phyloP scores from a whole-genome alignment of 2,113 vertebrate genomes.

The Casuarius casuarius region DNA sequence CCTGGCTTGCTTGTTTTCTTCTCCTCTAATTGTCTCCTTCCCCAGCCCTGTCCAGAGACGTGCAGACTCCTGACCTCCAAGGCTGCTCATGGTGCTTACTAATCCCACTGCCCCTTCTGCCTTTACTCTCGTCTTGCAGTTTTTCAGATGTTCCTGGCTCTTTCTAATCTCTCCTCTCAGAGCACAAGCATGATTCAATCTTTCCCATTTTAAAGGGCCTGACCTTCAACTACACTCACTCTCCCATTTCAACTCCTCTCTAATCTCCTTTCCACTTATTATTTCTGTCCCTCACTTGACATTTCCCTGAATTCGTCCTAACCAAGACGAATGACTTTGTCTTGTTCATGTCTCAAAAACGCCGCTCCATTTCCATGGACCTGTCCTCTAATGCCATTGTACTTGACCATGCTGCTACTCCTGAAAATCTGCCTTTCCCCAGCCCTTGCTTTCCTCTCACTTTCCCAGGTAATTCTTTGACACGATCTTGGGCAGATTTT shows the following conservation, averaged over 20 bases:
- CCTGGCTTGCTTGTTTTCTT: not conserved
- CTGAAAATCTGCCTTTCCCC: not conserved
- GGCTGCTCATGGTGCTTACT: not conserved
- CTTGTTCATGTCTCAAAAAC: not conserved
- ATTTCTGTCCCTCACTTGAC: constrained; percentile 11
- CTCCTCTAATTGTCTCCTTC: not conserved
- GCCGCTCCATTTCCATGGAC: not conserved
- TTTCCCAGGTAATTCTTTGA: not conserved
- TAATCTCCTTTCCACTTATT: not conserved
- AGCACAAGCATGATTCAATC: not conserved
- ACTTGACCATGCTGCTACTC: not conserved
- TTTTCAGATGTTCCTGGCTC: not conserved
- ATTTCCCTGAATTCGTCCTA: constrained; percentile 32
- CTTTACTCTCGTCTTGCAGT: not conserved
- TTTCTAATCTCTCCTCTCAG: not conserved
- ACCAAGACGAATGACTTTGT: constrained; percentile 5
- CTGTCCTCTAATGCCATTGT: not conserved
- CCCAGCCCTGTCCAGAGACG: not conserved
- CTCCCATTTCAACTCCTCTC: not conserved
- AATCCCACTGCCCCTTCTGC: not conserved
- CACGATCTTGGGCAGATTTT: not conserved
- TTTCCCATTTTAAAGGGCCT: not conserved
- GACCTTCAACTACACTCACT: constrained; percentile 20
- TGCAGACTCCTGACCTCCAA: not conserved
- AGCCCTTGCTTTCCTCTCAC: not conserved